Percentiles rank a stretch among this genome's conserved stretches.
Evolutionary conservation across 2,888 invertebrate species (phyloP).

Genomic region (Protula sp.): DNA sequence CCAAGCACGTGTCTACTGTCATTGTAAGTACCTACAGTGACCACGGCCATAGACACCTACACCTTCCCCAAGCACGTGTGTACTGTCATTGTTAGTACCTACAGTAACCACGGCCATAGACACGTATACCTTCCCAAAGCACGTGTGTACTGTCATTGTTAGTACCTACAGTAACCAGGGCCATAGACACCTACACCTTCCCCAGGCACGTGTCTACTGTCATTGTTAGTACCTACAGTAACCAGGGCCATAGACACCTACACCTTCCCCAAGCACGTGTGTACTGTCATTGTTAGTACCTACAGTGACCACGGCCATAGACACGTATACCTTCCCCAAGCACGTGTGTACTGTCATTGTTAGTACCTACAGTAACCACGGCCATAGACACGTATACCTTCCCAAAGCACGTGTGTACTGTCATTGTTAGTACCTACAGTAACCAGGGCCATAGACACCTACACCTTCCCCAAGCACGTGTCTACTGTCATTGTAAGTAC

Average conservation of each 20-base stretch:
- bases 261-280: no score
- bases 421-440: no score
- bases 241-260: no score
- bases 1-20: constrained; percentile 1
- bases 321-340: not conserved
- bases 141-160: constrained; percentile 1
- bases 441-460: not conserved
- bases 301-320: not conserved
- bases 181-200: no score
- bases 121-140: not conserved
- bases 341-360: constrained; percentile 4
- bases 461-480: not conserved
- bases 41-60: not conserved
- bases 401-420: constrained; percentile 1
- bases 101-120: not conserved
- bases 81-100: constrained; percentile 2
- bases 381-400: not conserved
- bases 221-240: no score
- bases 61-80: not conserved
- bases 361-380: no score
- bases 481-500: constrained; percentile 3
- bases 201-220: no score
- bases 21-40: no score
- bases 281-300: no score
- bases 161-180: no score